phyloP scores from a whole-genome alignment of 2,113 vertebrate species.

The Alosa alosa region DNA sequence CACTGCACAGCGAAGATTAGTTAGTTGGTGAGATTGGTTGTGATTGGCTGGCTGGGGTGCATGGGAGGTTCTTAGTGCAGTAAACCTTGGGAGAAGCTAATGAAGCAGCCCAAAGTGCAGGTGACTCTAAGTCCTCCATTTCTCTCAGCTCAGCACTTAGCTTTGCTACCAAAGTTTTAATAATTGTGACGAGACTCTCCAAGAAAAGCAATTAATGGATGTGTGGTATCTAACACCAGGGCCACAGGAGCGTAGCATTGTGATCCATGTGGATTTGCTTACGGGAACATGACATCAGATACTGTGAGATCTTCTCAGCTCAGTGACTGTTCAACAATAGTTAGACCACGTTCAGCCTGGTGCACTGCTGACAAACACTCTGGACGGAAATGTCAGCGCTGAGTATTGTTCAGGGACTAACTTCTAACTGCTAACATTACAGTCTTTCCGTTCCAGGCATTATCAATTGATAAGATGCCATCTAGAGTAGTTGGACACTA shows the following conservation, averaged over 20 bases:
- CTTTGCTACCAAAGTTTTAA: background rate
- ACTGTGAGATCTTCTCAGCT: constrained; percentile 4
- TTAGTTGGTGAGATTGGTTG: background rate
- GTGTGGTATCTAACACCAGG: background rate
- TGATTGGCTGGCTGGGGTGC: background rate
- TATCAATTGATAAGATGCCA: background rate
- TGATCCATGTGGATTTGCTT: background rate
- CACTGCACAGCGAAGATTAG: background rate
- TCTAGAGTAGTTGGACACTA: background rate
- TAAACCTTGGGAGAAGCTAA: background rate
- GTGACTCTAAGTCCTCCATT: background rate
- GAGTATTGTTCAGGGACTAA: background rate
- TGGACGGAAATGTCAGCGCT: background rate
- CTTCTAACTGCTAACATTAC: background rate
- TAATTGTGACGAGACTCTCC: background rate
- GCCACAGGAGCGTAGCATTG: background rate
- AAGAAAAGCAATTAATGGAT: background rate
- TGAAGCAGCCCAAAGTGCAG: background rate
- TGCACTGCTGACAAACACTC: background rate
- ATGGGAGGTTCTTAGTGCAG: background rate
- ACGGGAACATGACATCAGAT: constrained; percentile 7
- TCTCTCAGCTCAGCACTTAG: background rate
- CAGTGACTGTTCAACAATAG: constrained; percentile 19
- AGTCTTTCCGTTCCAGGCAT: background rate
- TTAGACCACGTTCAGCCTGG: background rate